These are phyloP conservation scores for Dasyurus viverrinus DNA, from an alignment of 2,113 vertebrate genomes.

Conservation along the genomic window DNA sequence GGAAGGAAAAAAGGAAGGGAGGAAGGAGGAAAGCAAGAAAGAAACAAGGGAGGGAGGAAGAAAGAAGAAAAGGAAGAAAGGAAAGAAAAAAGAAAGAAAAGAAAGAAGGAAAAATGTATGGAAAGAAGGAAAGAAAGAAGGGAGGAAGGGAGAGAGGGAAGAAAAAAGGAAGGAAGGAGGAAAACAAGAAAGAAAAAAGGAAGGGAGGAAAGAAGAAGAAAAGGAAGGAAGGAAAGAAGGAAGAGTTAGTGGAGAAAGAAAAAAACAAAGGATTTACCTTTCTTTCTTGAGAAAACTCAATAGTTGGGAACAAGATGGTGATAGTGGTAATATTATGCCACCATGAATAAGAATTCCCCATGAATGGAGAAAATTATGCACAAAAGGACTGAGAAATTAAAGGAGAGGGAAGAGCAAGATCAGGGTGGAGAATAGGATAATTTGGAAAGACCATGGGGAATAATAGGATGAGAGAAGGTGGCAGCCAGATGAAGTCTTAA, in stretches of 20 bases:
- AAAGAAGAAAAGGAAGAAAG: too few relatives aligned
- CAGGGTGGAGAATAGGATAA: not conserved
- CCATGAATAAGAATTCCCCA: not conserved
- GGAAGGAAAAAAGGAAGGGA: not conserved
- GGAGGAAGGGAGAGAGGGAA: not conserved
- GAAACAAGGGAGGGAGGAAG: not conserved
- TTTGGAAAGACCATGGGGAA: not conserved
- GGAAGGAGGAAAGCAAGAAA: not conserved
- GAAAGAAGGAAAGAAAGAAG: not conserved
- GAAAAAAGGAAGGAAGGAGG: not conserved
- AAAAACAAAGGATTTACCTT: not conserved
- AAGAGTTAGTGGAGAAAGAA: too few relatives aligned
- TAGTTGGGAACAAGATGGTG: not conserved
- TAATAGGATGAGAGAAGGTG: not conserved
- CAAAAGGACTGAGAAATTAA: not conserved
- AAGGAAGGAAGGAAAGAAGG: not conserved
- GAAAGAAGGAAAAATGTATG: accelerated
- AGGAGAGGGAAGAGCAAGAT: not conserved
- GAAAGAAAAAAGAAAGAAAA: not conserved
- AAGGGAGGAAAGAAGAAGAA: not conserved
- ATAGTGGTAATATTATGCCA: not conserved
- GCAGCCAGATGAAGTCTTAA: not conserved
- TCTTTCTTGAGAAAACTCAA: not conserved
- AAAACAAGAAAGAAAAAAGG: not conserved
- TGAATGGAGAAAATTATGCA: not conserved